Evolutionary conservation across 2,113 vertebrate species (phyloP).

Genomic region (Psettodes erumei): DNA sequence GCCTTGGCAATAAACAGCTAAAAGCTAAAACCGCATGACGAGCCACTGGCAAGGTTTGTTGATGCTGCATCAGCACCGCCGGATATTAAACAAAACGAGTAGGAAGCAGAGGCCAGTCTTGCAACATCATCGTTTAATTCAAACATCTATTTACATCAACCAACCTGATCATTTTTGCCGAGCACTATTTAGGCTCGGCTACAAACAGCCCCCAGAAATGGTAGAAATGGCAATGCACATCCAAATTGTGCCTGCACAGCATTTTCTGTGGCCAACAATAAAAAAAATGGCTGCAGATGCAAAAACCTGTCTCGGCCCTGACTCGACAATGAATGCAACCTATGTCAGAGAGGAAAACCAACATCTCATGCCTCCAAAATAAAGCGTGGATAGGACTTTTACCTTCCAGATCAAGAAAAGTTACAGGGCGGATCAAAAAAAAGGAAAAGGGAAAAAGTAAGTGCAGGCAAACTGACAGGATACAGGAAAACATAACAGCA

Average conservation of each 20-base stretch:
- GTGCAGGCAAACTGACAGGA: neutral
- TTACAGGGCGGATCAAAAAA: neutral
- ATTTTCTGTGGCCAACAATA: neutral
- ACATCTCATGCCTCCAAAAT: neutral
- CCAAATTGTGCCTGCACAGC: neutral
- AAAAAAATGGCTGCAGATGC: neutral
- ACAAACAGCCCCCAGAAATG: too few relatives aligned
- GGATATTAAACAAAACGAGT: neutral
- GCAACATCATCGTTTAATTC: neutral
- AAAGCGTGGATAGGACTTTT: neutral
- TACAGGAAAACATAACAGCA: neutral
- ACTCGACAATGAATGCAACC: neutral
- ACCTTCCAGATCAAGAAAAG: neutral
- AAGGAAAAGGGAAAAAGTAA: too few relatives aligned
- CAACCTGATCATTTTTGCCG: neutral
- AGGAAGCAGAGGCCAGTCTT: neutral
- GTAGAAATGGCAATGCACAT: too few relatives aligned
- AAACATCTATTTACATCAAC: neutral
- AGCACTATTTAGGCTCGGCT: neutral
- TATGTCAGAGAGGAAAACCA: neutral
- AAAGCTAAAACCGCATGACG: neutral
- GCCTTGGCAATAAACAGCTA: neutral
- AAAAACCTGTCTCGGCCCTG: neutral
- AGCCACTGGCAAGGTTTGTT: too few relatives aligned
- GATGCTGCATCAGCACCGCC: neutral